phyloP scores from a whole-genome alignment of 2,113 vertebrate genomes.

The Antechinus flavipes region DNA sequence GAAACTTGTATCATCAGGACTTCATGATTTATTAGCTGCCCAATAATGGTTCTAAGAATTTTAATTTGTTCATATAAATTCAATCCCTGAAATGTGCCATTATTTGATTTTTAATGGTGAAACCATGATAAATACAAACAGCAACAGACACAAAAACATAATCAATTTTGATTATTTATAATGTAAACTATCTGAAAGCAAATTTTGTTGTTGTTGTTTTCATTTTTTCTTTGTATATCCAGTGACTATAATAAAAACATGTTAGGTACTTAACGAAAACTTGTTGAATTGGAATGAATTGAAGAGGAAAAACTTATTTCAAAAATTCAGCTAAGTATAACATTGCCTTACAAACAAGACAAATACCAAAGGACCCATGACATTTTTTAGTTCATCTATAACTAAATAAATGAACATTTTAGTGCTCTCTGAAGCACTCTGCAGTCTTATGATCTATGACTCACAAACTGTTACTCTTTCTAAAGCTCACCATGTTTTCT shows the following conservation, averaged over 20 bases:
- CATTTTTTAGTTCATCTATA: background rate
- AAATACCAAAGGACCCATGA: background rate
- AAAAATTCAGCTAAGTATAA: background rate
- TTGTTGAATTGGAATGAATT: background rate
- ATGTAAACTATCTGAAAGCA: background rate
- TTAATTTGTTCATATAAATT: background rate
- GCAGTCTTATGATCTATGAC: background rate
- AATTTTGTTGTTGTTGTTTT: background rate
- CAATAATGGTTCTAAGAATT: background rate
- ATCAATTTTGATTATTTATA: background rate
- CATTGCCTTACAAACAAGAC: background rate
- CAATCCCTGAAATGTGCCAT: background rate
- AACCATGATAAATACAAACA: background rate
- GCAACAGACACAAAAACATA: background rate
- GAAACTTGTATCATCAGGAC: background rate
- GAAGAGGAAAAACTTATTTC: background rate
- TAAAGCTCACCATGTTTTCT: background rate
- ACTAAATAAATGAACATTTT: background rate
- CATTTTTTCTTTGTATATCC: background rate
- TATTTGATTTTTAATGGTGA: background rate
- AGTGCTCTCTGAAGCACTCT: conserved; percentile 2
- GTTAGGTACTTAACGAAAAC: background rate
- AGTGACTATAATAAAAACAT: background rate
- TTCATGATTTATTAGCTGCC: background rate
- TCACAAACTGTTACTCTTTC: background rate